A percentile compares a stretch with the other conserved stretches of the same genome.
Evolutionary conservation across 2,888 invertebrate genomes (phyloP).

Genomic region (Vesta saturnalis): DNA sequence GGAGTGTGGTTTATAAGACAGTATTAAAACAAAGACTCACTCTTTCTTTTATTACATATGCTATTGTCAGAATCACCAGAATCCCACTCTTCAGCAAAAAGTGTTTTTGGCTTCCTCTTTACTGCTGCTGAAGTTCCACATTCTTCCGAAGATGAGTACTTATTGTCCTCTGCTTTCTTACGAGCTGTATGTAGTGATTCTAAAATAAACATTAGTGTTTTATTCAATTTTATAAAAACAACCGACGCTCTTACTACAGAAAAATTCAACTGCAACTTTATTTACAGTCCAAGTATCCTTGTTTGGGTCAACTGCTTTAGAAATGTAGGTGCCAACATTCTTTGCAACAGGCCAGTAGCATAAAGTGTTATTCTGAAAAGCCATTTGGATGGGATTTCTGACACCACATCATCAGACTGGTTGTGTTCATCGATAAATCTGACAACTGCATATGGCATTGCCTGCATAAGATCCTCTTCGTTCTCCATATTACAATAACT

Average conservation of each 20-base stretch:
- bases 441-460: too few relatives aligned
- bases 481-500: too few relatives aligned
- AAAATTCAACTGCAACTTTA: slow-evolving; percentile 7
- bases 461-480: too few relatives aligned
- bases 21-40: slow-evolving; percentile 1
- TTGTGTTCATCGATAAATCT: too few relatives aligned
- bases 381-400: slow-evolving; percentile 7
- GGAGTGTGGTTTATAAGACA: neutral
- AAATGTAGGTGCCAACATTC: neutral
- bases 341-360: slow-evolving; percentile 4
- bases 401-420: slow-evolving; percentile 5
- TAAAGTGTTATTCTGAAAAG: slow-evolving; percentile 2
- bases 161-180: slow-evolving; percentile 3
- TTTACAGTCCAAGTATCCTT: neutral
- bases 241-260: slow-evolving; percentile 5
- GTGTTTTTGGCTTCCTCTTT: slow-evolving; percentile 2
- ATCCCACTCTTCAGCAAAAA: too few relatives aligned
- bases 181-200: neutral
- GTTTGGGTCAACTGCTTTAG: neutral
- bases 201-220: neutral
- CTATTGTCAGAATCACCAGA: too few relatives aligned
- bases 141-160: slow-evolving; percentile 2
- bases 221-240: neutral
- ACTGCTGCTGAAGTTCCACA: neutral
- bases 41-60: too few relatives aligned